These are phyloP conservation scores for Upupa epops DNA, from an alignment of 2,113 vertebrate genomes.

Conservation along the genomic window DNA sequence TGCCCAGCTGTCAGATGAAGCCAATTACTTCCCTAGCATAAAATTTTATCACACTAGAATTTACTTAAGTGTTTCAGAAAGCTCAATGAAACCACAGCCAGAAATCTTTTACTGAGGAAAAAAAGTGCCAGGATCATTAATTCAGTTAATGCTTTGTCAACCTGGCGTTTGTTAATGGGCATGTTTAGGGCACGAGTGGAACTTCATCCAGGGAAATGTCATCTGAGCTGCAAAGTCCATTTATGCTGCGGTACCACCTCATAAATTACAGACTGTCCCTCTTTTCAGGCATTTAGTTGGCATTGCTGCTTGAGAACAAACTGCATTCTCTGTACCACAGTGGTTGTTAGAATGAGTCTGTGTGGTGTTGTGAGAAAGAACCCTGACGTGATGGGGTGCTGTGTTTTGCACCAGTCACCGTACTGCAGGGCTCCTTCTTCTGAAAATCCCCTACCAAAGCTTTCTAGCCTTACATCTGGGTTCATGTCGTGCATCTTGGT, in stretches of 20 bases:
- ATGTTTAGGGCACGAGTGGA: neutral
- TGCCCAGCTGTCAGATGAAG: neutral
- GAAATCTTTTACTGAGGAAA: neutral
- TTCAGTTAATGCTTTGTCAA: constrained; percentile 28
- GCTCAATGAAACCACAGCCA: neutral
- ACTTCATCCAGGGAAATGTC: neutral
- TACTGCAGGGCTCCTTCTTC: neutral
- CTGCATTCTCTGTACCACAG: neutral
- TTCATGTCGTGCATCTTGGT: accelerated
- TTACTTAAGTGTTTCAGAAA: constrained; percentile 17
- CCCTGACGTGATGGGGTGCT: neutral
- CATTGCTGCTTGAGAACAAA: neutral
- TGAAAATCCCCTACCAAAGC: neutral
- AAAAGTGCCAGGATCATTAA: neutral
- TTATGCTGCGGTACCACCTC: accelerated
- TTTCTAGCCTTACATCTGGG: neutral
- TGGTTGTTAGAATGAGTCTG: accelerated
- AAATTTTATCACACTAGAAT: neutral
- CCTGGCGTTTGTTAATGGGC: constrained; percentile 7
- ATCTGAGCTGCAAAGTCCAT: neutral
- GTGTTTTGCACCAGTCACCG: neutral
- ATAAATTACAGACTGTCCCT: neutral
- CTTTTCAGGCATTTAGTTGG: neutral
- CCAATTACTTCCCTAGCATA: neutral
- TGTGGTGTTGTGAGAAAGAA: accelerated